phyloP scores from a whole-genome alignment of 1,140 invertebrate genomes.

The Drosophila orosa region DNA sequence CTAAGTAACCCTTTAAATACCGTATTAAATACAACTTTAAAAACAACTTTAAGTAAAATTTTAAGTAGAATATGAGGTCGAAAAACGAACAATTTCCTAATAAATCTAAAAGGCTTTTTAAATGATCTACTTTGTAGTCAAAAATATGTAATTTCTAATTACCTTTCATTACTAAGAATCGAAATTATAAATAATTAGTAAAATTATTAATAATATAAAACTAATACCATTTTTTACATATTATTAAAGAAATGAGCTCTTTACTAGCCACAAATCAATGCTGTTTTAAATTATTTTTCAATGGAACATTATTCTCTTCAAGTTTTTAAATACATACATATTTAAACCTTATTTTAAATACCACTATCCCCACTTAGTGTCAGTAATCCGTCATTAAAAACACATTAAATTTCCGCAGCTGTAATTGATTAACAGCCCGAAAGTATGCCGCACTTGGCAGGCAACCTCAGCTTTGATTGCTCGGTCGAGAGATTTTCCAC shows the following conservation, averaged over 20 bases:
- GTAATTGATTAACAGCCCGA: constrained; percentile 34
- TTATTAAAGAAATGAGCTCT: background rate
- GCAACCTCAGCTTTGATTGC: constrained; percentile 1
- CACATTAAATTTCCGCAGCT: constrained; percentile 3
- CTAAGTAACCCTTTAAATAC: too few relatives aligned
- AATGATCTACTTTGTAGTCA: background rate
- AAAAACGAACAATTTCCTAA: too few relatives aligned
- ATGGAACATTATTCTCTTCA: background rate
- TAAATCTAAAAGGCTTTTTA: too few relatives aligned
- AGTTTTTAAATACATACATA: background rate
- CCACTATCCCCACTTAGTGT: background rate
- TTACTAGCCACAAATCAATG: too few relatives aligned
- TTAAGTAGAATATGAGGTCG: too few relatives aligned
- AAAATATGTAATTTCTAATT: background rate
- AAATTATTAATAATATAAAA: too few relatives aligned
- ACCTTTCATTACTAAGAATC: background rate
- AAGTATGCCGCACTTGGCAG: constrained; percentile 35
- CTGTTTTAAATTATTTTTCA: too few relatives aligned
- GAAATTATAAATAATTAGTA: background rate
- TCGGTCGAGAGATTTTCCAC: constrained; percentile 9
- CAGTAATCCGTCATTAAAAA: constrained; percentile 12
- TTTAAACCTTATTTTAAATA: background rate
- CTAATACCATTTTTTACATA: too few relatives aligned
- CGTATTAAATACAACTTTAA: background rate
- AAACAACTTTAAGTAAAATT: too few relatives aligned